Conservation (phyloP, 2,797 vertebrate species). For the Sebastes iracundus region DNA sequence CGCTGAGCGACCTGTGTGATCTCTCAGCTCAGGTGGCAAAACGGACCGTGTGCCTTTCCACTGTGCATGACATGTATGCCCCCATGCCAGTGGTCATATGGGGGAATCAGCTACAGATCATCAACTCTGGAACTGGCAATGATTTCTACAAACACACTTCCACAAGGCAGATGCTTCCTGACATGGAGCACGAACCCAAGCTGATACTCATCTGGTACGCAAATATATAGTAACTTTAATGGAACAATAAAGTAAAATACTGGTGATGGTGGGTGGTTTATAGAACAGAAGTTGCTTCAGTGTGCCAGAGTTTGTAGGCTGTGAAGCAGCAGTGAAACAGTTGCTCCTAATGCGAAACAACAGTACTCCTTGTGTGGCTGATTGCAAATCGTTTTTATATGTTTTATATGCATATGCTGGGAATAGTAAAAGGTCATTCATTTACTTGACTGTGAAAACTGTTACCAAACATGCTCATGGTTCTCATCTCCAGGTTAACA, state of each 20-base stretch:
- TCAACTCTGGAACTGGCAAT: constrained; percentile 23
- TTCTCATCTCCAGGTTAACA: constrained; percentile 29
- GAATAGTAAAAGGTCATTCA: constrained; percentile 13
- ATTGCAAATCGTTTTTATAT: background rate
- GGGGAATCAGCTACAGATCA: constrained; percentile 22
- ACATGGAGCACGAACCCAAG: background rate
- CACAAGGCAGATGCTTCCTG: constrained; percentile 18
- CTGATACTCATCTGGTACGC: background rate
- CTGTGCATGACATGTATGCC: constrained; percentile 15
- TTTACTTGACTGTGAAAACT: constrained; percentile 2
- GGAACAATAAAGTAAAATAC: background rate
- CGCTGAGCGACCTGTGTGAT: constrained; percentile 13
- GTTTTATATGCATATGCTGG: background rate
- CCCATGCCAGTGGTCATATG: background rate
- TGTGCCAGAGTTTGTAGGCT: background rate
- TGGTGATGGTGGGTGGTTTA: background rate
- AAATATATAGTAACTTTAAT: constrained; percentile 7
- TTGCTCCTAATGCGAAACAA: background rate
- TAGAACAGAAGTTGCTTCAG: background rate
- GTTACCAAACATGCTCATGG: background rate
- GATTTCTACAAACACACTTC: constrained; percentile 17
- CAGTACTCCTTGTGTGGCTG: background rate
- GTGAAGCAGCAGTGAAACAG: background rate
- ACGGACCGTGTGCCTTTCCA: constrained; percentile 9
- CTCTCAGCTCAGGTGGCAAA: constrained; percentile 39